A percentile compares a stretch with the other conserved stretches of the same genome.
Conservation (phyloP, 2,113 vertebrate species). For the Cheirogaleus medius region DNA sequence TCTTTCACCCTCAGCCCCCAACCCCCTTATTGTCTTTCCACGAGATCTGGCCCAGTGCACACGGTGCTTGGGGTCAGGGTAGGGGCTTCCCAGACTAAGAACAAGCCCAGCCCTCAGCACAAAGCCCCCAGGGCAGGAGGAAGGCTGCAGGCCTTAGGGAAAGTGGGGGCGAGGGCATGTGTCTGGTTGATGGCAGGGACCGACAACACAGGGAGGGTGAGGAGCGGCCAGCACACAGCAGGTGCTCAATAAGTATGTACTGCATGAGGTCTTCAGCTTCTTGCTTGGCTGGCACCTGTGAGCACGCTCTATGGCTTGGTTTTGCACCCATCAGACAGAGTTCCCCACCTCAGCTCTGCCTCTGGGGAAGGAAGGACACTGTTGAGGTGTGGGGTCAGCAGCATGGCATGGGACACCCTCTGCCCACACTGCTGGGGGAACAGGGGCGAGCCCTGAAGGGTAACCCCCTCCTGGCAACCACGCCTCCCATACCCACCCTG, state of each 20-base stretch:
- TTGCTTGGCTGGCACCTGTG: neutral
- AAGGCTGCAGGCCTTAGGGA: slow-evolving; percentile 78
- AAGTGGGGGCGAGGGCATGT: slow-evolving; percentile 62
- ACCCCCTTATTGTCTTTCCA: neutral
- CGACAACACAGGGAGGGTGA: slow-evolving; percentile 27
- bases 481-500: neutral
- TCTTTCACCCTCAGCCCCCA: neutral
- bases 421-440: neutral
- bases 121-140: slow-evolving; percentile 77
- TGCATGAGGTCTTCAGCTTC: neutral
- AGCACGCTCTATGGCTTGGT: neutral
- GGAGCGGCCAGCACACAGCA: neutral
- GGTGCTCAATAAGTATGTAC: neutral
- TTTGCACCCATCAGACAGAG: neutral
- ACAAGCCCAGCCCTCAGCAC: neutral
- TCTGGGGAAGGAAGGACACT: slow-evolving; percentile 20
- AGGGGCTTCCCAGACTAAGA: neutral
- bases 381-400: neutral
- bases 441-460: neutral
- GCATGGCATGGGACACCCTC: neutral
- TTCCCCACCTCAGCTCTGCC: neutral
- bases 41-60: too few species aligned
- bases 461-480: neutral
- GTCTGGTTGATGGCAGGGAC: neutral
- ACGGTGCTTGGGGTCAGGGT: neutral